Evolutionary conservation across 2,888 invertebrate species (phyloP).

Genomic region (Epirrhoe alternata): DNA sequence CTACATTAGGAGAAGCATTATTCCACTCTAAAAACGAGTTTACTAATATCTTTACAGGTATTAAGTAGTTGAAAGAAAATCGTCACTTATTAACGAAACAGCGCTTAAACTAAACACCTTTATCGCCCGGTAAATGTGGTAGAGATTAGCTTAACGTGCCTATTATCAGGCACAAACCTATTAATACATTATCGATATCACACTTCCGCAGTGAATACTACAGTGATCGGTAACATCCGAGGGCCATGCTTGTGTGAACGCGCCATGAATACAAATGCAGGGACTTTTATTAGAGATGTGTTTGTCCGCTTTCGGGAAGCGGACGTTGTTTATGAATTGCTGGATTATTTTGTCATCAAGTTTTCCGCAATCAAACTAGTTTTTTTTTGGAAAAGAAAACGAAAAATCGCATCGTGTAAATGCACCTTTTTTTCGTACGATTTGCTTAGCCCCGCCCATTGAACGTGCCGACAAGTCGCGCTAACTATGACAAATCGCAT

Average conservation of each 20-base stretch:
- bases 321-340: background rate
- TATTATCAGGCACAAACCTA: no score
- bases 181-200: constrained; percentile 18
- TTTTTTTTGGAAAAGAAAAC: no score
- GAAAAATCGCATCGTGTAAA: no score
- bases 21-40: no score
- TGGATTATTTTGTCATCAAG: background rate
- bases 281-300: background rate
- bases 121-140: background rate
- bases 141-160: background rate
- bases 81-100: background rate
- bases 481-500: no score
- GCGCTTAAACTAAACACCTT: background rate
- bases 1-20: no score
- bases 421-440: no score
- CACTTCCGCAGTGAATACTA: constrained; percentile 1
- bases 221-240: constrained; percentile 13
- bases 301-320: background rate
- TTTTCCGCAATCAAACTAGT: no score
- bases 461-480: no score
- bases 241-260: constrained; percentile 10
- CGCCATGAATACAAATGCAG: constrained; percentile 13
- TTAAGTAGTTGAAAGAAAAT: no score
- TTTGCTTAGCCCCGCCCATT: no score
- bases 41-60: no score